These are phyloP conservation scores for Brenthis ino DNA, from an alignment of 2,888 invertebrate species.

Conservation along the genomic window DNA sequence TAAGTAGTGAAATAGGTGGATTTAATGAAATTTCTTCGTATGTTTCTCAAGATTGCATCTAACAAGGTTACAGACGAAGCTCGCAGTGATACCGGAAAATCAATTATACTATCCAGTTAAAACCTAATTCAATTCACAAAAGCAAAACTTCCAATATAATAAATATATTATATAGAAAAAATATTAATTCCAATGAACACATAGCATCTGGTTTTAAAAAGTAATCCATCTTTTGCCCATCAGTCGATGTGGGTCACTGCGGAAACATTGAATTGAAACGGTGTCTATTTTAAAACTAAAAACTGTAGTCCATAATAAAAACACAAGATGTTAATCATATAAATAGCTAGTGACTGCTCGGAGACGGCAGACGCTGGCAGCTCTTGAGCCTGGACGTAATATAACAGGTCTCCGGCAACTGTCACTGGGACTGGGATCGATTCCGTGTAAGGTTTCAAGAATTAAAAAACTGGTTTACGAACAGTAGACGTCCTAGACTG, in stretches of 20 bases:
- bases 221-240: conserved; percentile 59
- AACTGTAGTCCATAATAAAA: conserved; percentile 37
- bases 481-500: background rate
- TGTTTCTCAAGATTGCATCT: background rate
- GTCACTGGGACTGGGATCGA: conserved; percentile 5
- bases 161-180: background rate
- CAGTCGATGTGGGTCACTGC: conserved; percentile 64
- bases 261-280: conserved; percentile 55
- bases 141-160: background rate
- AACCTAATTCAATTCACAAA: background rate
- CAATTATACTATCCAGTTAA: background rate
- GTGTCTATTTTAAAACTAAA: conserved; percentile 50
- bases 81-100: background rate
- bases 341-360: conserved; percentile 25
- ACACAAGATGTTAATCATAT: conserved; percentile 32
- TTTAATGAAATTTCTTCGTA: background rate
- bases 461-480: background rate
- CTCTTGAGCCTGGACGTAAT: conserved; percentile 16
- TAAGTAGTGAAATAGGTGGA: background rate
- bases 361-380: conserved; percentile 19
- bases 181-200: background rate
- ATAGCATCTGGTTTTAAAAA: conserved; percentile 6
- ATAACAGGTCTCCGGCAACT: conserved; percentile 8
- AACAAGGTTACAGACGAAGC: background rate
- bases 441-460: conserved; percentile 9